phyloP scores from a whole-genome alignment of 2,797 vertebrate species.

The Philypnodon macrostomus region DNA sequence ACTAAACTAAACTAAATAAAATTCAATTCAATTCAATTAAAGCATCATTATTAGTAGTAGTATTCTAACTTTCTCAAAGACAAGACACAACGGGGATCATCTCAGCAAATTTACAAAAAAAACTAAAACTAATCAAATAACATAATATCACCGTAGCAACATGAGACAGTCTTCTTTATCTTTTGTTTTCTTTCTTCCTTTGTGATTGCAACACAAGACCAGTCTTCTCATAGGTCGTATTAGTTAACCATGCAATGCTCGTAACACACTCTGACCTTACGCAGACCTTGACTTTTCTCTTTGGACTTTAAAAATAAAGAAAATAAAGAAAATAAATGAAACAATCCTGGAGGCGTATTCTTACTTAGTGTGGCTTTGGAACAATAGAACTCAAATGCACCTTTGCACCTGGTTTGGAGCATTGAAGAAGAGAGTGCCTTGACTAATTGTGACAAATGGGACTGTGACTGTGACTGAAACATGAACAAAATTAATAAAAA shows the following conservation, averaged over 20 bases:
- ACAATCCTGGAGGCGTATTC: background rate
- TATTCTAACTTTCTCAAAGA: no score
- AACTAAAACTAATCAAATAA: no score
- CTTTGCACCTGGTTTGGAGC: background rate
- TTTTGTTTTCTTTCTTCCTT: no score
- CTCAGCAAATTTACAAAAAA: no score
- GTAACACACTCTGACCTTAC: background rate
- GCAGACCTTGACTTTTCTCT: background rate
- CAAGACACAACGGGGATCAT: no score
- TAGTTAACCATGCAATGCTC: background rate
- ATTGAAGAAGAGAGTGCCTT: background rate
- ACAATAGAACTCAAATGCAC: background rate
- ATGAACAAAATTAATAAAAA: background rate
- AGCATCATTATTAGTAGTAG: no score
- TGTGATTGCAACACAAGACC: background rate
- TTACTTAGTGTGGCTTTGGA: background rate
- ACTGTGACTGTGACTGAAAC: background rate
- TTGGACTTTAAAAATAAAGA: background rate
- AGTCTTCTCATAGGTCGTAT: background rate
- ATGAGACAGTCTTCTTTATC: no score
- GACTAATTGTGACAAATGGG: conserved; percentile 1
- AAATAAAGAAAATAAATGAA: background rate
- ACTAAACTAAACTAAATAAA: no score
- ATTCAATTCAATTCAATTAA: no score
- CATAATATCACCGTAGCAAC: no score